Evolutionary conservation across 2,797 vertebrate species (phyloP), one percentile per base, ranked within the genome.

Genomic region (Valencia hispanica): DNA sequence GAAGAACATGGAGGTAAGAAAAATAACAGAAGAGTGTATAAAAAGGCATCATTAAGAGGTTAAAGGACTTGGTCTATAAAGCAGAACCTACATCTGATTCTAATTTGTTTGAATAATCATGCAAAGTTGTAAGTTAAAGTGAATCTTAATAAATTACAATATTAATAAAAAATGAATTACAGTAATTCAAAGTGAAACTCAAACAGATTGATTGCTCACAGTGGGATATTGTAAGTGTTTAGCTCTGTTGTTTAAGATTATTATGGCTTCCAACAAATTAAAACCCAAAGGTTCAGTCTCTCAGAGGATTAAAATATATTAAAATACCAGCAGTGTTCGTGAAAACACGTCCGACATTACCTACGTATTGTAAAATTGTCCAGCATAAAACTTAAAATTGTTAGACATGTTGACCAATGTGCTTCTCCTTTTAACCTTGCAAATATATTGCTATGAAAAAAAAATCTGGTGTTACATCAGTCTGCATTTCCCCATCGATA

Each of bases 1-100:
- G 93, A 99, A 98, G 92, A 97, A 97, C 85, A 81, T 96, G 71
- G 96, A 97, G 96, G 97, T 98, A 75, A 88, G 82, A 66, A 43
- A 43, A 43, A 27, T n/a, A 1, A 30, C 11, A 4, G 22, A 9
- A 55, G 9, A 25, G 22, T 48, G 47, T 2, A 22, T 51, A 8
- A 51, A 25, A 22, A 27, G 2, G 20, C 5, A 7, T 1, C 22
- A n/a, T 30, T 12, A 63, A 41, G 43, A 48, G 7, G 47, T n/a
- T 3, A 68, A n/a, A 68, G 14, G 32, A 34, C 53, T 55, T 25
- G 4, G 11, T 20, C 57, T 34, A 32, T 63, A 36, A 22, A 63
- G 14, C 32, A 39, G 7, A 39, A 65, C 34, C 61, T 25, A 39
- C 61, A 39, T 5, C 18, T 25, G 3, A 22, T 12, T 65, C 20